Evolutionary conservation across 2,888 invertebrate genomes (phyloP).

Genomic region (Liodrosophila aerea): DNA sequence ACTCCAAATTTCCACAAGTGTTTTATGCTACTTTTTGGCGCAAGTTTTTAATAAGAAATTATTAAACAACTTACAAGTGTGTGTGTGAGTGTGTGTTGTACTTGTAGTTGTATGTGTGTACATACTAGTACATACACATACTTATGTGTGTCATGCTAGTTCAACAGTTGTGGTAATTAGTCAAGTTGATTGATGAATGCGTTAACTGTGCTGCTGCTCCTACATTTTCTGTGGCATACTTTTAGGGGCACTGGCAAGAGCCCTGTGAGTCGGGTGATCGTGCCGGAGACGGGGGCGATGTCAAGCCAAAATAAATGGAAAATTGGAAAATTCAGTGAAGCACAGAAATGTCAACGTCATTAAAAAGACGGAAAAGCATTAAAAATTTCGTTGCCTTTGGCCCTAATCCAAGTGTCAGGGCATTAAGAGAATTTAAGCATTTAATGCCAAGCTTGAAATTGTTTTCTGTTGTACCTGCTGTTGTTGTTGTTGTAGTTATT

Average conservation of each 20-base stretch:
- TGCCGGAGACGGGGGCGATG: constrained; percentile 1
- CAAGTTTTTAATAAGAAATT: constrained; percentile 72
- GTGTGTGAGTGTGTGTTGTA: constrained; percentile 21
- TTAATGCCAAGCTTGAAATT: constrained; percentile 40
- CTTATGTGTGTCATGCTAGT: not conserved
- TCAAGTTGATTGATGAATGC: constrained; percentile 71
- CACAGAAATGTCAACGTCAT: constrained; percentile 65
- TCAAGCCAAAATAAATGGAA: constrained; percentile 36
- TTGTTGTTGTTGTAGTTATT: constrained; percentile 17
- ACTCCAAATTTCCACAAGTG: constrained; percentile 48
- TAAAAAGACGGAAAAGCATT: constrained; percentile 46
- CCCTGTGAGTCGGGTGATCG: too few relatives aligned
- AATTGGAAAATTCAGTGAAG: constrained; percentile 52
- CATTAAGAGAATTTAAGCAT: constrained; percentile 59
- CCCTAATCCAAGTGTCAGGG: constrained; percentile 44
- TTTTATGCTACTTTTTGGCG: constrained; percentile 37
- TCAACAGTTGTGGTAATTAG: constrained; percentile 64
- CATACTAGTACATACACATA: too few relatives aligned
- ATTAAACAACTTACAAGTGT: constrained; percentile 62
- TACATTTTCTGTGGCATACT: constrained; percentile 41
- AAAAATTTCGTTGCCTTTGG: constrained; percentile 29
- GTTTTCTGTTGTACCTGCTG: constrained; percentile 13
- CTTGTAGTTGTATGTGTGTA: not conserved
- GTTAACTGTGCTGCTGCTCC: constrained; percentile 11
- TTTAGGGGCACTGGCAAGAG: constrained; percentile 19